Evolutionary conservation across 2,797 vertebrate species (phyloP).

Genomic region (Anomalospiza imberbis): DNA sequence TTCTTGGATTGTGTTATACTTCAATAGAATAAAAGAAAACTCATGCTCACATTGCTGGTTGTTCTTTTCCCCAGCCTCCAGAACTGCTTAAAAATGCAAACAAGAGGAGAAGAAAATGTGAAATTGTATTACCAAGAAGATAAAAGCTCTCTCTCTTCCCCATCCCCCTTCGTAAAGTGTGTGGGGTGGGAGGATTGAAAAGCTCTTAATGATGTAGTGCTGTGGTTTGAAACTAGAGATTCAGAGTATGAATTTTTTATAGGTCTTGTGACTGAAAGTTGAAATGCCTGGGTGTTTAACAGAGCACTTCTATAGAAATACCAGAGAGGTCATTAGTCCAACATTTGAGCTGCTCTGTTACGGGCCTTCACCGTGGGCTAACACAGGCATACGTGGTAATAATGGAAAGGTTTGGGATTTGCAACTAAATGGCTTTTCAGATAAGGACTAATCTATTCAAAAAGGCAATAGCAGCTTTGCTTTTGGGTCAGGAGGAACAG

Average conservation of each 20-base stretch:
- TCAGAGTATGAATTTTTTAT: slow-evolving; percentile 63
- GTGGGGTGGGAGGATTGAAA: slow-evolving; percentile 30
- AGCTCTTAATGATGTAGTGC: slow-evolving; percentile 40
- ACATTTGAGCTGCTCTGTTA: slow-evolving; percentile 2
- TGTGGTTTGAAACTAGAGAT: slow-evolving; percentile 57
- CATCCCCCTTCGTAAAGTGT: not conserved
- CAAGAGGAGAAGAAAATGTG: not conserved
- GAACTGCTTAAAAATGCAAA: not conserved
- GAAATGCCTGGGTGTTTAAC: slow-evolving; percentile 54
- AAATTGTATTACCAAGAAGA: not conserved
- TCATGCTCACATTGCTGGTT: not conserved
- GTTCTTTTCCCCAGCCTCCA: not conserved
- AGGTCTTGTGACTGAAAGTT: slow-evolving; percentile 47
- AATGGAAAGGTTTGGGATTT: slow-evolving; percentile 26
- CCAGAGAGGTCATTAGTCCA: slow-evolving; percentile 30
- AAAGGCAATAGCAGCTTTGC: not conserved
- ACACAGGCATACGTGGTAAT: not conserved
- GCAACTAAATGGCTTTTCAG: slow-evolving; percentile 30
- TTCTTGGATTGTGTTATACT: not conserved
- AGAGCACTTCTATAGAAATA: slow-evolving; percentile 23
- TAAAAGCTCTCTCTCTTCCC: not conserved
- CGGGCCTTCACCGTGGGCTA: not conserved
- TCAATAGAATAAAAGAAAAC: not conserved
- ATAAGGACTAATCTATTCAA: not conserved
- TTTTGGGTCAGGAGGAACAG: slow-evolving; percentile 2